Evolutionary conservation across 2,888 invertebrate genomes (phyloP), one percentile per base, ranked within the genome.

Genomic region (Synanthedon tipuliformis): DNA sequence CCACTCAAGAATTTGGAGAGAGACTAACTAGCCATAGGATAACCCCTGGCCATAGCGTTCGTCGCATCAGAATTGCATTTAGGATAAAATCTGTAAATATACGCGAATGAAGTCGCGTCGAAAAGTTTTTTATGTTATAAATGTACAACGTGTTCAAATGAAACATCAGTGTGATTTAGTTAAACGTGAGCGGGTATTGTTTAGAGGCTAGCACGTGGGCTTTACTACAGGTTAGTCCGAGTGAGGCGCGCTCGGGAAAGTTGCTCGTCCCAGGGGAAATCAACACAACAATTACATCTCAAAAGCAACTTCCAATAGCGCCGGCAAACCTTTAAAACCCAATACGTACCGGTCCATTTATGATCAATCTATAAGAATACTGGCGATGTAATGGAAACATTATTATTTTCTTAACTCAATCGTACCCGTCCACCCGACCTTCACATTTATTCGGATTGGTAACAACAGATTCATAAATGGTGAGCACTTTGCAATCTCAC

Each of bases 271-370:
- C 83, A 48, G 57, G 86, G 86, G 86, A 86, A 86, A 86, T 86
- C 84, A 85, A 63, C 75, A 70, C 77, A 75, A 82, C 86, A 86
- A 86, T 86, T 83, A 85, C 83, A 81, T 77, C 76, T 72, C 75
- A 72, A 81, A 81, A 74, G 77, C 77, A 75, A 71, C 73, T 76
- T 73, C 78, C 78, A 81, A 82, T 81, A 82, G 73, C 75, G 77
- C 69, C 66, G 64, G 64, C 68, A 68, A 78, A 74, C 70, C 73
- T 78, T 79, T 75, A 73, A 78, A 76, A 71, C 71, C 71, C 63
- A 59, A 63, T 63, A 59, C 45, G 49, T 49, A 49, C 23, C 13
- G 12, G 5, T 23, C 49, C 13, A 45, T 45, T 49, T 49, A 16
- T 16, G 49, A 49, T 49, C 16, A 49, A 49, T 16, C 49, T 16